Evolutionary conservation across 2,888 invertebrate genomes (phyloP).

Genomic region (Prosapia bicincta): DNA sequence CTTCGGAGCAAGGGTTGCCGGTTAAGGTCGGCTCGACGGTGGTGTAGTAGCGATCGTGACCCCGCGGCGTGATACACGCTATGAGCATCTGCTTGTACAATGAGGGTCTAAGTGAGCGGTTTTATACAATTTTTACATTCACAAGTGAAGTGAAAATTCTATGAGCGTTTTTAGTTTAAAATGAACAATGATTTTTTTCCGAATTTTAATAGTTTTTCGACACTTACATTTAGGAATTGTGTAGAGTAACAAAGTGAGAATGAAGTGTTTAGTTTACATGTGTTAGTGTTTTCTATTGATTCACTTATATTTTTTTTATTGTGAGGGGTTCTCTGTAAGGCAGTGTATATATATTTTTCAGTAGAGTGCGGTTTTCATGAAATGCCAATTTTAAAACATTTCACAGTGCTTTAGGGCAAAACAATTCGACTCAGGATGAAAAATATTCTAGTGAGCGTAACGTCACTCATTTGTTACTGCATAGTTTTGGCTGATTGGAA

Average conservation of each 20-base stretch:
- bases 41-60: constrained; percentile 9
- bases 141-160: too few species aligned
- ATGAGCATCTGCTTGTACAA: too few species aligned
- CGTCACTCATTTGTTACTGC: background rate
- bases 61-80: background rate
- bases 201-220: too few species aligned
- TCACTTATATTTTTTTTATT: background rate
- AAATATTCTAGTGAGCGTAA: background rate
- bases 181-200: too few species aligned
- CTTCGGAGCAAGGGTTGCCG: background rate
- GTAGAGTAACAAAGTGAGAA: too few species aligned
- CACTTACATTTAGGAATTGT: too few species aligned
- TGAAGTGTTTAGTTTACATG: too few species aligned
- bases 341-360: background rate
- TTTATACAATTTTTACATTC: too few species aligned
- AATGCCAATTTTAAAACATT: background rate
- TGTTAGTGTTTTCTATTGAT: background rate
- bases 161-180: too few species aligned
- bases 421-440: background rate
- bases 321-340: background rate
- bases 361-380: background rate
- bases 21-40: constrained; percentile 2
- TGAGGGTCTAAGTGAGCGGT: too few species aligned
- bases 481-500: constrained; percentile 14
- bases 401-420: background rate